Percentiles rank a stretch among this genome's conserved stretches.
Conservation (phyloP, 2,797 vertebrate species). For the Schizothorax lantsangensis region DNA sequence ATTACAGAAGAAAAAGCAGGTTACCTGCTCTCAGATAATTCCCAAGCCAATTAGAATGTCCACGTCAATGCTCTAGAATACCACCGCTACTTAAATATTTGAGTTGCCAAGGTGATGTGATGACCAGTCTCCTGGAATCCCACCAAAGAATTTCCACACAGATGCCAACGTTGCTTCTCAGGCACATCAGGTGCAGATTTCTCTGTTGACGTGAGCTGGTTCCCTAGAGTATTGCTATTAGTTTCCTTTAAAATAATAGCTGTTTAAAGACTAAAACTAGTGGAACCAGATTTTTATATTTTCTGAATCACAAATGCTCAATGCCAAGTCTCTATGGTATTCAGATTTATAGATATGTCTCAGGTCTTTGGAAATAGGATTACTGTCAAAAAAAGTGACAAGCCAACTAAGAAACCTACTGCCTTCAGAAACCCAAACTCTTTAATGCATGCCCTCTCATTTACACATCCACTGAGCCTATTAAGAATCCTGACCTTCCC, state of each 20-base stretch:
- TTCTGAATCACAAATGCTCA: not conserved
- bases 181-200: not conserved
- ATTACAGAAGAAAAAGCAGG: constrained; percentile 25
- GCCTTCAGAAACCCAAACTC: not conserved
- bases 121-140: constrained; percentile 64
- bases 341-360: not conserved
- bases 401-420: not conserved
- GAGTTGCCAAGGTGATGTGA: constrained; percentile 69
- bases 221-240: not conserved
- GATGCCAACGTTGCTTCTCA: constrained; percentile 13
- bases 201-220: not conserved
- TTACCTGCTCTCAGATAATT: constrained; percentile 68
- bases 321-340: not conserved
- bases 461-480: not conserved
- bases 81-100: constrained; percentile 71
- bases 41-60: constrained; percentile 54
- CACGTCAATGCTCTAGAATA: constrained; percentile 61
- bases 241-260: not conserved
- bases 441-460: not conserved
- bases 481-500: not conserved
- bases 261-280: not conserved
- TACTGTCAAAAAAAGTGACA: not conserved
- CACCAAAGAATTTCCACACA: constrained; percentile 63
- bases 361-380: not conserved
- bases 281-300: not conserved